Percentiles rank a stretch among this genome's conserved stretches.
These are phyloP conservation scores for Pluvianellus socialis DNA, from an alignment of 2,113 vertebrate species.

Conservation along the genomic window DNA sequence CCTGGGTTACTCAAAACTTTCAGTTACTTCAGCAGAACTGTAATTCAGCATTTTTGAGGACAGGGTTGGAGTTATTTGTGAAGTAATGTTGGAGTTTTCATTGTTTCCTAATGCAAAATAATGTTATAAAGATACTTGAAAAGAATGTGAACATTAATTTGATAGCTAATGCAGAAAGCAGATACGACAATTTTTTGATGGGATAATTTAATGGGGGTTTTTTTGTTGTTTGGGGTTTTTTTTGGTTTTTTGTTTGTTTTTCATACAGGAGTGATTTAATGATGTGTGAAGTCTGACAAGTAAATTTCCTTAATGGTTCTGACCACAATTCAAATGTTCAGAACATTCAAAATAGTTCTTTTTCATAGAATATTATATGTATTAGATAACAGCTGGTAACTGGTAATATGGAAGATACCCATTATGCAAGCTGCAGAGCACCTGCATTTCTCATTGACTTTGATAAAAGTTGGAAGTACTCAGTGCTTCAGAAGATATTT, in stretches of 20 bases:
- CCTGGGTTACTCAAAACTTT: not conserved
- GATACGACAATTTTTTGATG: not conserved
- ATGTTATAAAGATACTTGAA: not conserved
- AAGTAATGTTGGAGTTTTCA: not conserved
- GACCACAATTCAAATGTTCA: not conserved
- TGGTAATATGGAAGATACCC: conserved; percentile 5
- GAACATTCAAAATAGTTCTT: conserved; percentile 46
- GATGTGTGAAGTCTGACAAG: conserved; percentile 35
- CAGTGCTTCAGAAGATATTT: not conserved
- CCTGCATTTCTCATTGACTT: not conserved
- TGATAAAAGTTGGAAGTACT: not conserved
- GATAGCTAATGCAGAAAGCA: not conserved
- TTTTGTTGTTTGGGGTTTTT: not conserved
- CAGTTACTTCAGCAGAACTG: not conserved
- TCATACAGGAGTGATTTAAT: not conserved
- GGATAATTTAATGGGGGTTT: not conserved
- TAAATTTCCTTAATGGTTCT: conserved; percentile 57
- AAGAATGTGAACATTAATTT: conserved; percentile 3
- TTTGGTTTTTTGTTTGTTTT: not conserved
- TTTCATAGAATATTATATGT: not conserved
- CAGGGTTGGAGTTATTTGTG: not conserved
- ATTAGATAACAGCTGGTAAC: conserved; percentile 32
- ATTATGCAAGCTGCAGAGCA: conserved; percentile 17
- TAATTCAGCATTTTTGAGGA: not conserved
- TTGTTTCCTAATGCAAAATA: conserved; percentile 15